Percentiles rank a stretch among this genome's conserved stretches.
Conservation (phyloP, 2,113 vertebrate genomes). For the Varanus salvator region DNA sequence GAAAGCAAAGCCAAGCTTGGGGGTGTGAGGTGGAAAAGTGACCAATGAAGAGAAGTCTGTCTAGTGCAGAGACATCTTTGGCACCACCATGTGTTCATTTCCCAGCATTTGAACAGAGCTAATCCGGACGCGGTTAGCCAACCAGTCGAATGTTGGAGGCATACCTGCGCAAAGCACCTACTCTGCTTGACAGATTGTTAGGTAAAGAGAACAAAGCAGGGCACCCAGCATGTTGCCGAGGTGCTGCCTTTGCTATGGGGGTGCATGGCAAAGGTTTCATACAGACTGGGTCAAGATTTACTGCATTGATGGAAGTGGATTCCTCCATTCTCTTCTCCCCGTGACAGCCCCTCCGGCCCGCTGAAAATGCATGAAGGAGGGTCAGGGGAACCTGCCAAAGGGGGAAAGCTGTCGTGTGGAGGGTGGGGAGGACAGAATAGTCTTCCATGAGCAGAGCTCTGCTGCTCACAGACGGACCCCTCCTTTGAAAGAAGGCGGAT, state of each 20-base stretch:
- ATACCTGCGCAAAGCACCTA: conserved; percentile 16
- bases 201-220: not conserved
- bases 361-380: no score
- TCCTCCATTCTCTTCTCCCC: no score
- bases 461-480: no score
- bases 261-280: no score
- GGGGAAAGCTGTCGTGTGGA: no score
- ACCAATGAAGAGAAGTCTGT: conserved; percentile 62
- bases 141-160: conserved; percentile 27
- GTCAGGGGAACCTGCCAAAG: no score
- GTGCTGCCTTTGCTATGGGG: not conserved
- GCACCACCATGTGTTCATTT: conserved; percentile 55
- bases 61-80: conserved; percentile 2
- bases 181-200: conserved; percentile 8
- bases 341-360: no score
- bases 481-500: no score
- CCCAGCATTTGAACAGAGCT: conserved; percentile 34
- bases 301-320: no score
- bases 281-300: no score
- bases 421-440: no score
- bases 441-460: no score
- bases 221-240: not conserved
- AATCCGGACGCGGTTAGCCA: conserved; percentile 47
- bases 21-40: conserved; percentile 40
- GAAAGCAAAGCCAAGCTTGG: conserved; percentile 6